These are phyloP conservation scores for Polydrusus pterygomalis DNA, from an alignment of 2,888 invertebrate genomes.

Conservation along the genomic window DNA sequence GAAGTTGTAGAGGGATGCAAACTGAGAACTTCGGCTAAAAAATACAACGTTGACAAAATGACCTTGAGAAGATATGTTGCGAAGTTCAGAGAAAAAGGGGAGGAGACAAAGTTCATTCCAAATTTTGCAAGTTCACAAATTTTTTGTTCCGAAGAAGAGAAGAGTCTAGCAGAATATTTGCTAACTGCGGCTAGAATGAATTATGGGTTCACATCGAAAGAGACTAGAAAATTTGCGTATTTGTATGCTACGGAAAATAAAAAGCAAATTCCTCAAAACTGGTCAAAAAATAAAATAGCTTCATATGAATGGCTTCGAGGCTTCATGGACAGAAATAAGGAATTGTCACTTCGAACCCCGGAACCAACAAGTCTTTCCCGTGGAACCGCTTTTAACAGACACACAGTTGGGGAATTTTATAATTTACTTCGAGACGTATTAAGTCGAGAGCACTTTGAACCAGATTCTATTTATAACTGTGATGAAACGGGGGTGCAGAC, in stretches of 20 bases:
- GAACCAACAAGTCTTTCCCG: background rate
- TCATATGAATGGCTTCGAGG: background rate
- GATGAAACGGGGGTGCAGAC: constrained; percentile 40
- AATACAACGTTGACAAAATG: too few relatives aligned
- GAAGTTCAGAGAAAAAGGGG: too few relatives aligned
- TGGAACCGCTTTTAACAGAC: background rate
- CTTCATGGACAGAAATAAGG: background rate
- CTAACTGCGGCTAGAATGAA: too few relatives aligned
- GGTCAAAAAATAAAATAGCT: background rate
- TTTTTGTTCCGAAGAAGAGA: too few relatives aligned
- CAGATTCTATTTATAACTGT: constrained; percentile 18
- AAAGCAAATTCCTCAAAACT: background rate
- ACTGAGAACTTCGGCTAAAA: too few relatives aligned
- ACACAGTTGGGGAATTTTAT: background rate
- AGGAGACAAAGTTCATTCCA: too few relatives aligned
- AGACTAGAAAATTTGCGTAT: too few relatives aligned
- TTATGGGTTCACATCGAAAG: too few relatives aligned
- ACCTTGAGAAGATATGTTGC: too few relatives aligned
- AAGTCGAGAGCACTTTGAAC: background rate
- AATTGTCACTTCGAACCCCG: background rate
- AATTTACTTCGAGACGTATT: background rate
- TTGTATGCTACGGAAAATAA: background rate
- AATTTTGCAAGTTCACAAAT: too few relatives aligned
- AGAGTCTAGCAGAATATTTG: too few relatives aligned
- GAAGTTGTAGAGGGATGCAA: too few relatives aligned